These are phyloP conservation scores for Tubulanus polymorphus DNA, from an alignment of 2,888 invertebrate genomes.

Conservation along the genomic window DNA sequence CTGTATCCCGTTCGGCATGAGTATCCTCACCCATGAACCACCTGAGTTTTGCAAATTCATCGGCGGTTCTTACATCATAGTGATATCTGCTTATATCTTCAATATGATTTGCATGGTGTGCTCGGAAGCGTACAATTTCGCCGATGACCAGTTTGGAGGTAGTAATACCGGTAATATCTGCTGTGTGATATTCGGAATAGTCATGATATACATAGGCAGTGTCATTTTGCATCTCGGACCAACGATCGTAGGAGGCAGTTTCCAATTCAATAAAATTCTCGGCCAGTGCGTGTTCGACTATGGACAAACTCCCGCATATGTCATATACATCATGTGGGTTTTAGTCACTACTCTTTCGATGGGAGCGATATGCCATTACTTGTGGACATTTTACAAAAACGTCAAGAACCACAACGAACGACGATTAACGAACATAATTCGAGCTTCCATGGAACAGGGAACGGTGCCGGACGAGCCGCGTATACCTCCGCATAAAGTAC, in stretches of 20 bases:
- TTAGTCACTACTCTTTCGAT: conserved; percentile 47
- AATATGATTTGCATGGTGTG: conserved; percentile 54
- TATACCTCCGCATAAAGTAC: conserved; percentile 25
- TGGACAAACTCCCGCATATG: conserved; percentile 48
- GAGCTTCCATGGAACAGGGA: conserved; percentile 42
- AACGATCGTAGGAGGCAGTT: conserved; percentile 52
- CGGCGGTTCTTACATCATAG: conserved; percentile 48
- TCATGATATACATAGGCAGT: conserved; percentile 51
- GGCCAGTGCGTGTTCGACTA: conserved; percentile 51
- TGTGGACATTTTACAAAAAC: conserved; percentile 47
- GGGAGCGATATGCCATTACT: conserved; percentile 43
- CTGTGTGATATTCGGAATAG: conserved; percentile 50
- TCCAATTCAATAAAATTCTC: conserved; percentile 49
- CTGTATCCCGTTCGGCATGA: conserved; percentile 50
- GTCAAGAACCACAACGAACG: conserved; percentile 32
- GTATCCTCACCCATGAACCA: conserved; percentile 37
- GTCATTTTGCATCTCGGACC: conserved; percentile 52
- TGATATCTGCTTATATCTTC: conserved; percentile 50
- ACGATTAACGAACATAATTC: conserved; percentile 42
- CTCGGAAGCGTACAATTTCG: conserved; percentile 51
- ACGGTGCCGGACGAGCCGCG: conserved; percentile 25
- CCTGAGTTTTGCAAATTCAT: conserved; percentile 44
- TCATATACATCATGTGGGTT: conserved; percentile 53
- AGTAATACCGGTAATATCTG: conserved; percentile 44
- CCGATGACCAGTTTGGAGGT: conserved; percentile 41